Percentiles rank a stretch among this genome's conserved stretches.
Conservation (phyloP, 2,888 invertebrate species). For the Hypomecis atomaria region DNA sequence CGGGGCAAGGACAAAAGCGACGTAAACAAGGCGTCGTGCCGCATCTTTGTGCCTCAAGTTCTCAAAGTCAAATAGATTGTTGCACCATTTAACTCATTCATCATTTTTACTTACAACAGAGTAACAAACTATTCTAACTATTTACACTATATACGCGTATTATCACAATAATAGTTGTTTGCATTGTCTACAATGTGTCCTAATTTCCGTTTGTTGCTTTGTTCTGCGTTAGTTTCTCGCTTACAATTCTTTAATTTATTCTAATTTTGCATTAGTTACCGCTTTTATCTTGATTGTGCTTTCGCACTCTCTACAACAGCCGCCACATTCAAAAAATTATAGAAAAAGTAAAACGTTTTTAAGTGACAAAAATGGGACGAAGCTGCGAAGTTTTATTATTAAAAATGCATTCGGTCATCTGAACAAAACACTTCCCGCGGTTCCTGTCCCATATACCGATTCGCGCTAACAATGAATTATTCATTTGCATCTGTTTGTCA, state of each 20-base stretch:
- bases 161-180: slow-evolving; percentile 32
- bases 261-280: slow-evolving; percentile 34
- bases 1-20: not conserved
- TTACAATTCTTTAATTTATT: slow-evolving; percentile 36
- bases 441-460: slow-evolving; percentile 24
- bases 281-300: slow-evolving; percentile 41
- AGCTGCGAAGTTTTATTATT: not conserved
- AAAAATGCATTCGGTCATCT: slow-evolving; percentile 2
- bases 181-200: slow-evolving; percentile 39
- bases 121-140: slow-evolving; percentile 27
- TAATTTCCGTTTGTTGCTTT: slow-evolving; percentile 41
- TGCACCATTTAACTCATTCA: slow-evolving; percentile 13
- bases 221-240: slow-evolving; percentile 33
- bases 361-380: no score
- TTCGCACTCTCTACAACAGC: slow-evolving; percentile 10
- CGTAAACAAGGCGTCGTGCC: not conserved
- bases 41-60: slow-evolving; percentile 8
- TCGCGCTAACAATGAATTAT: slow-evolving; percentile 25
- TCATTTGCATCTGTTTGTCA: slow-evolving; percentile 19
- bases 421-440: slow-evolving; percentile 22
- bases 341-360: no score
- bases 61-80: slow-evolving; percentile 5
- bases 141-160: slow-evolving; percentile 14
- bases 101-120: slow-evolving; percentile 23
- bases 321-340: no score